Evolutionary conservation across 2,888 invertebrate genomes (phyloP).

Genomic region (Chymomyza procnemis): DNA sequence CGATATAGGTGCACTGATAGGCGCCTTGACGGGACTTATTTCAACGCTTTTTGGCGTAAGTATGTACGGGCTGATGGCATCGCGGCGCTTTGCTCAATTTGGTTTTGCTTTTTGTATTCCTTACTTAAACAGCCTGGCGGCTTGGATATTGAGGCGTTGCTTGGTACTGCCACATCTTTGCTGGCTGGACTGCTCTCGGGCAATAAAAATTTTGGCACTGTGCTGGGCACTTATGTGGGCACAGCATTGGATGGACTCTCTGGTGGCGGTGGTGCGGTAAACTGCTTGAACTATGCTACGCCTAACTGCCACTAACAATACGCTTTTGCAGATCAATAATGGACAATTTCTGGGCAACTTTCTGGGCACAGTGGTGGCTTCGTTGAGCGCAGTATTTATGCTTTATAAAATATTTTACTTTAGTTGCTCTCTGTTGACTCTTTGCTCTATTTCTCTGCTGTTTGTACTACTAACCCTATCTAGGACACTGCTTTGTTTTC

Average conservation of each 20-base stretch:
- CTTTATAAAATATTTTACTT: slow-evolving; percentile 9
- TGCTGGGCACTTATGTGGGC: slow-evolving; percentile 76
- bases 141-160: slow-evolving; percentile 74
- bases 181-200: slow-evolving; percentile 75
- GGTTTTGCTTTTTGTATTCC: too few species aligned
- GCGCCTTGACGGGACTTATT: slow-evolving; percentile 76
- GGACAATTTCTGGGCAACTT: slow-evolving; percentile 78
- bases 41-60: slow-evolving; percentile 77
- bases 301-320: neutral
- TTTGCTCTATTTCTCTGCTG: slow-evolving; percentile 18
- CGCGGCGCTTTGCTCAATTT: neutral
- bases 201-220: slow-evolving; percentile 77
- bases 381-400: slow-evolving; percentile 77
- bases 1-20: slow-evolving; percentile 78
- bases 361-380: slow-evolving; percentile 76
- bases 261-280: slow-evolving; percentile 78
- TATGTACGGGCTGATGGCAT: too few species aligned
- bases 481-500: slow-evolving; percentile 21
- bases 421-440: too few species aligned
- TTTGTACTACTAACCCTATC: slow-evolving; percentile 42
- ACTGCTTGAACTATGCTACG: neutral
- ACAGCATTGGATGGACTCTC: slow-evolving; percentile 77
- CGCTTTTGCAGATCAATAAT: slow-evolving; percentile 73
- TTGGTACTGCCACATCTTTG: slow-evolving; percentile 74
- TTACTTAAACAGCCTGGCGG: slow-evolving; percentile 78